Evolutionary conservation across 1,140 invertebrate genomes (phyloP), one percentile per base, ranked within the genome.

Genomic region (Eumaeus atala): DNA sequence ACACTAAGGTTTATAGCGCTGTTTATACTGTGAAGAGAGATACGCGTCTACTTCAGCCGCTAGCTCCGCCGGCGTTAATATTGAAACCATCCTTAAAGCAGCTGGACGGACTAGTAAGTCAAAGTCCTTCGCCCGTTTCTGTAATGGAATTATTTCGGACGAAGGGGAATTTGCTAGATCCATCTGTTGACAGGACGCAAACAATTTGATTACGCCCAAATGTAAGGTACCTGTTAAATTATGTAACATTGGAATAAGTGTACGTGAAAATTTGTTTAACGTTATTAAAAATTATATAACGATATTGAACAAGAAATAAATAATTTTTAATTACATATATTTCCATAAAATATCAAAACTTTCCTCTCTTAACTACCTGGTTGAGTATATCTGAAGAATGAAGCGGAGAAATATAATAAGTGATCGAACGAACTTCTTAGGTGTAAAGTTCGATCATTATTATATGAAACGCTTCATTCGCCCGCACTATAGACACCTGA

Each of bases 121-220:
- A 0, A 10, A 56, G 10, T 62, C 58, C 3, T 75, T 77, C 53
- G 67, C 70, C 6, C 58, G 61, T 35, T 67, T 62, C 48, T 71
- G 70, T 54, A 49, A 62, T 44, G 36, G 52, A 14, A 44, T 17
- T 37, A 28, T 49, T 44, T 33, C 40, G 9, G 17, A 33, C 9
- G 35, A 42, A 16, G 37, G n/a, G 17, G 38, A 50, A 37, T 54
- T 56, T 44, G 36, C 48, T 10, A 40, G 35, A 50, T 51, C 48
- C 11, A 38, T 51, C 17, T 56, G 48, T 50, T 35, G 37, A 54
- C 14, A 48, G 28, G 11, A 48, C 9, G 8, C n/a, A n/a, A n/a
- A n/a, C n/a, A n/a, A n/a, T n/a, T n/a, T n/a, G n/a, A n/a, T n/a
- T n/a, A n/a, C n/a, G n/a, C n/a, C n/a, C n/a, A n/a, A n/a, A n/a